Conservation (phyloP, 2,797 vertebrate species). For the Halcyon badia region DNA sequence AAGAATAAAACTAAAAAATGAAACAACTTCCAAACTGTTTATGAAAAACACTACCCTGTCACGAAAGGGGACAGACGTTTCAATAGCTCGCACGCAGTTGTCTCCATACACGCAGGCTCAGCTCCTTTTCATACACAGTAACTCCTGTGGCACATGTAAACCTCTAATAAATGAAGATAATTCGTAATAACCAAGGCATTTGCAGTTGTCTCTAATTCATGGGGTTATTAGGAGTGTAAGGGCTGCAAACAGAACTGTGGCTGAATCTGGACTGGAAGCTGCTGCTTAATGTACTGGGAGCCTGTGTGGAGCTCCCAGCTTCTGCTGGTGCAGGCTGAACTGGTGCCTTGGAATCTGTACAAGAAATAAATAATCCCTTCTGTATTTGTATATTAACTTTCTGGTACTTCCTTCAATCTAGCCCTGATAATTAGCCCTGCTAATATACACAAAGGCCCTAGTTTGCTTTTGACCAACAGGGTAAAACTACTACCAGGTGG, state of each 20-base stretch:
- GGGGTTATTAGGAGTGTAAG: not conserved
- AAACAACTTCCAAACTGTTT: slow-evolving; percentile 7
- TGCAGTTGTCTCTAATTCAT: not conserved
- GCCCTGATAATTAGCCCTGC: slow-evolving; percentile 34
- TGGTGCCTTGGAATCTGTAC: not conserved
- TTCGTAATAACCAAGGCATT: not conserved
- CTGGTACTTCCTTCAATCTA: slow-evolving; percentile 19
- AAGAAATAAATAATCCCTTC: slow-evolving; percentile 41
- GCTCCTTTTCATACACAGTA: not conserved
- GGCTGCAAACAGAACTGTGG: not conserved
- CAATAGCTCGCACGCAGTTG: not conserved
- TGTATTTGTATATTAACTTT: slow-evolving; percentile 36
- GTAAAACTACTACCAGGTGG: slow-evolving; percentile 27
- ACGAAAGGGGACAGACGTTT: not conserved
- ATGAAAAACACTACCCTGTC: not conserved
- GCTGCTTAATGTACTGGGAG: not conserved
- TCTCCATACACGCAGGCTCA: not conserved
- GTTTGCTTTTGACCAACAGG: slow-evolving; percentile 30
- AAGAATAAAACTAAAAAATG: not conserved
- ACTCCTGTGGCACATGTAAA: not conserved
- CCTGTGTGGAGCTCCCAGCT: not conserved
- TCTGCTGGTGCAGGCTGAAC: not conserved
- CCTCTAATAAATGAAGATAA: not conserved
- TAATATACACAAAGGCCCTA: not conserved
- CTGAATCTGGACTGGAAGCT: not conserved